Evolutionary conservation across 37 sponge, comb jelly and placozoan species (phyloP).

Genomic region (Geodia barretti): DNA sequence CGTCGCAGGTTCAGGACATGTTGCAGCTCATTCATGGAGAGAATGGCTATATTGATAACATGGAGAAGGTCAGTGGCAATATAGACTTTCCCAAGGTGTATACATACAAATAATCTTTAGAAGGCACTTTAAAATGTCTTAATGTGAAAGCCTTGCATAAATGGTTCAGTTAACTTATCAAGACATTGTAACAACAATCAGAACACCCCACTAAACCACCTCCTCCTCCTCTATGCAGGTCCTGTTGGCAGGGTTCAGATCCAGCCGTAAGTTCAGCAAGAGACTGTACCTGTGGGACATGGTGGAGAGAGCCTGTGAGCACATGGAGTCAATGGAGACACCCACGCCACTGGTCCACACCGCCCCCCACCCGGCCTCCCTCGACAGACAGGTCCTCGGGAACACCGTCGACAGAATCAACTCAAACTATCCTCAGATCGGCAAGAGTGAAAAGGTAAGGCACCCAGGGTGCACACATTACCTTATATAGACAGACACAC

Average conservation of each 20-base stretch:
- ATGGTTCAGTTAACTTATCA: too few relatives aligned
- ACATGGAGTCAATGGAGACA: conserved; percentile 5
- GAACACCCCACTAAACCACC: neutral
- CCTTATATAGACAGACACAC: neutral
- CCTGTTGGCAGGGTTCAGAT: conserved; percentile 35
- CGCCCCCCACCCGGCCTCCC: conserved; percentile 8
- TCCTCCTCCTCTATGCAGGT: conserved; percentile 20
- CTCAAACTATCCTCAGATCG: conserved; percentile 32
- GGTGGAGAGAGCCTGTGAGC: conserved; percentile 36
- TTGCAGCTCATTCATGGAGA: conserved; percentile 44
- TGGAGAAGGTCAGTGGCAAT: conserved; percentile 32
- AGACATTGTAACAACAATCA: too few relatives aligned
- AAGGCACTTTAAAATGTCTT: too few relatives aligned
- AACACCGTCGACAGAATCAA: conserved; percentile 41
- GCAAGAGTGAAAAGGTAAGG: conserved; percentile 64
- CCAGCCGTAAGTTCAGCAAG: conserved; percentile 51
- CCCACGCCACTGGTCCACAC: neutral
- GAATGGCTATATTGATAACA: conserved; percentile 26
- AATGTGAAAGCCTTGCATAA: too few relatives aligned
- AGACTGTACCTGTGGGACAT: conserved; percentile 56
- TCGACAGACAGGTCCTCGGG: conserved; percentile 22
- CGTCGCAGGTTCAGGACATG: conserved; percentile 19
- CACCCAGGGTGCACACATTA: neutral
- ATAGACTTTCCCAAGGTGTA: too few relatives aligned
- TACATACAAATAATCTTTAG: too few relatives aligned